Evolutionary conservation across 53 echinoderm and acorn worm species (phyloP), one percentile per base, ranked within the genome.

Genomic region (Echinarachnius parma): DNA sequence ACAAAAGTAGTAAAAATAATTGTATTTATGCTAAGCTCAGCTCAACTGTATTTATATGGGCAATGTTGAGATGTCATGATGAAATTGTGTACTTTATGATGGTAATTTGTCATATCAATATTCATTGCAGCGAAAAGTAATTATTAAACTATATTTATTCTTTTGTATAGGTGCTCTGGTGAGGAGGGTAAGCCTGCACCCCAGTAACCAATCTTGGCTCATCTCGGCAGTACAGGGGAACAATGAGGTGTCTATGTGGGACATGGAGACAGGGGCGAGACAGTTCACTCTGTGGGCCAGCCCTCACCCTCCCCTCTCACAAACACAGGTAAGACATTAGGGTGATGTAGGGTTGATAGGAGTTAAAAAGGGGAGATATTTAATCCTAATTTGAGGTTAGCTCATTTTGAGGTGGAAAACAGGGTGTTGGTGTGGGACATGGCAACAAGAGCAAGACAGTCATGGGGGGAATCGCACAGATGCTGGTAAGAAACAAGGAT

Each of bases 201-300:
- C 98, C 60, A 78, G 70, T 32, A 82, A 88, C 23, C 82, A 87
- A 18, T 98, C 98, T 2, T 86, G 91, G 78, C 66, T 98, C 8
- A 92, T 98, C 44, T 98, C 98, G 9, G 88, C 91, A 11, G 91
- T 92, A 24, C 98, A 98, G 58, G 98, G 98, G 21, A 98, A 98
- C 64, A 98, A 92, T 77, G 98, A 98, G 33, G 98, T 98, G 21
- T 91, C 98, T 9, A 98, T 98, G 91, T 98, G 98, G 98, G 98
- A 98, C 60, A 82, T 98, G 88, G 98, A 98, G 77, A 98, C 98
- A 28, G 98, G 98, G 37, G 98, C 98, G 35, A 85, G 98, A 48
- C 98, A 91, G 62, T 69, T 98, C 22, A 98, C 98, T n/a, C 83
- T 98, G 4, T 98, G 98, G 98, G 98, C 98, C 28, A 98, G 98